Evolutionary conservation across 1,140 invertebrate species (phyloP).

Genomic region (Procambarus virginalis): DNA sequence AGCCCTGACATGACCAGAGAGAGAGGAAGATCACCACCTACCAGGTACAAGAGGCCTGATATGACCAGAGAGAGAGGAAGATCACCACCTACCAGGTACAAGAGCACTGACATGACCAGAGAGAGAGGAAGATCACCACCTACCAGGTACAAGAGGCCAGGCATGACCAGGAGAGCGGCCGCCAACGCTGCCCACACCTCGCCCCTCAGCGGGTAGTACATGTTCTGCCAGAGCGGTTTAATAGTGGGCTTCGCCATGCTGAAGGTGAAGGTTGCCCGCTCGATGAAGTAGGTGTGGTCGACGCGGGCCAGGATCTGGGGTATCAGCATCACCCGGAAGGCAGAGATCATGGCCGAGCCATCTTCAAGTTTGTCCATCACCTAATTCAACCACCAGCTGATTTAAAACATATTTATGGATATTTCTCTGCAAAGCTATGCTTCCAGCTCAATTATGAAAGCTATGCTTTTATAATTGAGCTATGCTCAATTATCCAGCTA

Average conservation of each 20-base stretch:
- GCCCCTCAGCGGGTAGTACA: conserved; percentile 8
- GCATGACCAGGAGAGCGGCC: neutral
- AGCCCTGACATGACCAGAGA: too few species aligned
- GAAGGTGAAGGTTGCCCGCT: conserved; percentile 45
- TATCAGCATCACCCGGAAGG: conserved; percentile 35
- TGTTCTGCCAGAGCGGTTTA: conserved; percentile 27
- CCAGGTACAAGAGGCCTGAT: too few species aligned
- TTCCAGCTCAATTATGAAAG: too few species aligned
- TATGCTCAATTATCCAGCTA: too few species aligned
- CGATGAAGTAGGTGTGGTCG: conserved; percentile 45
- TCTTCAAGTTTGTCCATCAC: conserved; percentile 19
- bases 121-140: neutral
- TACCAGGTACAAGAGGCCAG: conserved; percentile 1
- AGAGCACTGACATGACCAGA: too few species aligned
- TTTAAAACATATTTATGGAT: too few species aligned
- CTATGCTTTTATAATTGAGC: too few species aligned
- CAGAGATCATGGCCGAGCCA: neutral
- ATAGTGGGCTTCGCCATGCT: conserved; percentile 23
- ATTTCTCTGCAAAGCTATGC: too few species aligned
- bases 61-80: too few species aligned
- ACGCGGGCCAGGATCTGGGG: conserved; percentile 32
- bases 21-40: neutral
- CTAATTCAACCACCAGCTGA: neutral
- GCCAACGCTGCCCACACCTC: conserved; percentile 3
- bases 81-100: too few species aligned